phyloP scores from a whole-genome alignment of 2,113 vertebrate genomes.

The Salminus brasiliensis region DNA sequence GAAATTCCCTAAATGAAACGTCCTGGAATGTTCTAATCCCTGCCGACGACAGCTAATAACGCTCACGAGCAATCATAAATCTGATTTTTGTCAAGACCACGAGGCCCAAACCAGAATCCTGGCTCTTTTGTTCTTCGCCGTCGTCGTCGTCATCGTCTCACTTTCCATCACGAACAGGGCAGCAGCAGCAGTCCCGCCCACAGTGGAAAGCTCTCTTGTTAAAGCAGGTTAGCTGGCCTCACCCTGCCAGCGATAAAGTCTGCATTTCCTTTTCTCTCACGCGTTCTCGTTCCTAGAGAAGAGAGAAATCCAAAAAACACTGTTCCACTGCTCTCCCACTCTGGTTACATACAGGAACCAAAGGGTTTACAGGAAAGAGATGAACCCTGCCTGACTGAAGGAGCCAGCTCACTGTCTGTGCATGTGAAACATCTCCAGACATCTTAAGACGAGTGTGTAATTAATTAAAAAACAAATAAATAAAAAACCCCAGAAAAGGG shows the following conservation, averaged over 20 bases:
- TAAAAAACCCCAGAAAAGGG: too few species aligned
- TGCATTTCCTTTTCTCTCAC: constrained; percentile 65
- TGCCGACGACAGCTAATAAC: neutral
- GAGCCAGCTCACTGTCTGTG: constrained; percentile 50
- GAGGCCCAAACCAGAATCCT: neutral
- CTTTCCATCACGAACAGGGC: constrained; percentile 30
- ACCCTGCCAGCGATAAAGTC: neutral
- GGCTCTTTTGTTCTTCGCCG: constrained; percentile 18
- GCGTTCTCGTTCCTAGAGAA: constrained; percentile 50
- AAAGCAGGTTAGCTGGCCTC: constrained; percentile 43
- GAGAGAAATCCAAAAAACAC: constrained; percentile 25
- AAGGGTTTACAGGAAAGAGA: constrained; percentile 59
- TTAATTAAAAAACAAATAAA: constrained; percentile 3
- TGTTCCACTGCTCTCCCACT: constrained; percentile 9
- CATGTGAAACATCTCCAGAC: neutral
- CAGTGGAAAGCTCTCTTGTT: constrained; percentile 39
- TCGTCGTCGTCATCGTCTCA: neutral
- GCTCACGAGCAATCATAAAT: neutral
- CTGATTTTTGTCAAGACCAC: neutral
- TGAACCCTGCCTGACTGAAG: constrained; percentile 59
- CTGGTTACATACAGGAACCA: constrained; percentile 13
- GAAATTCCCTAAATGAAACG: neutral
- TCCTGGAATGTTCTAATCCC: neutral
- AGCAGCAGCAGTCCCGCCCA: constrained; percentile 27
- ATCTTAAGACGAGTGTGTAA: constrained; percentile 11